Conservation (phyloP, 2,797 vertebrate species). For the Oreochromis grahami region DNA sequence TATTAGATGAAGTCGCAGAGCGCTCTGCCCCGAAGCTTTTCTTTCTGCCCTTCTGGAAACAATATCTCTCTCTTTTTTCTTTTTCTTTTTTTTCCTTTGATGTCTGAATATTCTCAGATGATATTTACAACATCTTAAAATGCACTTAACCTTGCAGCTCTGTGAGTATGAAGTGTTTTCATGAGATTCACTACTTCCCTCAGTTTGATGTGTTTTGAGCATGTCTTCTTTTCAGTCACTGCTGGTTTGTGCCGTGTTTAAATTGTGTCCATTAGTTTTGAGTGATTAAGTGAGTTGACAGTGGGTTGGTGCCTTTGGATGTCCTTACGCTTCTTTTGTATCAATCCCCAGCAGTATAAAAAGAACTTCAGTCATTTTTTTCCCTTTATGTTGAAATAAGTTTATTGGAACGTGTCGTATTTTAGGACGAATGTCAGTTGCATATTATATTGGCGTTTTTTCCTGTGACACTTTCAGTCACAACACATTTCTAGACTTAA, state of each 20-base stretch:
- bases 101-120: not conserved
- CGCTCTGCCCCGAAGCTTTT: not conserved
- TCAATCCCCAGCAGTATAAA: not conserved
- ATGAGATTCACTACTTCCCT: not conserved
- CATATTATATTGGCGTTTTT: not conserved
- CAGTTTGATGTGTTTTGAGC: not conserved
- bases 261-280: not conserved
- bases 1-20: not conserved
- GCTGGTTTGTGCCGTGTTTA: not conserved
- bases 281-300: not conserved
- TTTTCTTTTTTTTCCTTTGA: not conserved
- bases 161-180: slow-evolving; percentile 34
- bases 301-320: not conserved
- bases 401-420: not conserved
- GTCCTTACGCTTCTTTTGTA: not conserved
- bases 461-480: not conserved
- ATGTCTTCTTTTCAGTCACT: not conserved
- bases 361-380: not conserved
- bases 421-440: not conserved
- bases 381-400: not conserved
- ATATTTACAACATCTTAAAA: not conserved
- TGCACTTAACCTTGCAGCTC: not conserved
- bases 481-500: not conserved
- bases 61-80: not conserved
- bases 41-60: not conserved